Evolutionary conservation across 64 coral and sea anemone species (phyloP).

Genomic region (Astreopora myriophthalma): DNA sequence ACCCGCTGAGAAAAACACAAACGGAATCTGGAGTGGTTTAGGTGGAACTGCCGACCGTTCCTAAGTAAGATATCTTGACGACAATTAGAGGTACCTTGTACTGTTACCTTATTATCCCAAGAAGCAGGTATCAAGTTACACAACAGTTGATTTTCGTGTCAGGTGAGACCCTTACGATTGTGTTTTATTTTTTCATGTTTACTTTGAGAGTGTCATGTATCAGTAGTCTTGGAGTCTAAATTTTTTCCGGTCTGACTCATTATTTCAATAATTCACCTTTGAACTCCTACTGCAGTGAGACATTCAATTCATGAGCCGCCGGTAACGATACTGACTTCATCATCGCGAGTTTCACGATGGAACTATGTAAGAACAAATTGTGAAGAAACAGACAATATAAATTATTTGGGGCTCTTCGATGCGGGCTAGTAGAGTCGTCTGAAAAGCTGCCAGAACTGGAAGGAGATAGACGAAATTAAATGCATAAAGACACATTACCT

Average conservation of each 20-base stretch:
- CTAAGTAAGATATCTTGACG: neutral
- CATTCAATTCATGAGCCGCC: neutral
- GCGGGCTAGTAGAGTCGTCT: neutral
- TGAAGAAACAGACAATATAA: neutral
- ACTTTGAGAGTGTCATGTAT: neutral
- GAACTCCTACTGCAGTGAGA: neutral
- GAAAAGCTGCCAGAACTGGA: neutral
- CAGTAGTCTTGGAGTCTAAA: neutral
- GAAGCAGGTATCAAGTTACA: neutral
- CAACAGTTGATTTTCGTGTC: neutral
- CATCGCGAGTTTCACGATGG: neutral
- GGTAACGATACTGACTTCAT: neutral
- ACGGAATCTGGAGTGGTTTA: neutral
- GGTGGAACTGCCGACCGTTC: neutral
- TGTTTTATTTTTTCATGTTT: neutral
- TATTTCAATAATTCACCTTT: neutral
- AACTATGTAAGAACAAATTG: no score
- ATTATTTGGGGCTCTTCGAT: neutral
- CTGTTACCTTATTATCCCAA: no score
- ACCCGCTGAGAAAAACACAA: neutral
- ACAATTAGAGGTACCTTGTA: neutral
- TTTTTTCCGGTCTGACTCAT: neutral
- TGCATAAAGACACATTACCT: conserved; percentile 33
- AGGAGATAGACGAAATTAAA: neutral
- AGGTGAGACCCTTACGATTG: neutral